A percentile compares a stretch with the other conserved stretches of the same genome.
Conservation (phyloP, 30 jellyfish, hydroid and myxozoan genomes). For the Phacellophora camtschatica region DNA sequence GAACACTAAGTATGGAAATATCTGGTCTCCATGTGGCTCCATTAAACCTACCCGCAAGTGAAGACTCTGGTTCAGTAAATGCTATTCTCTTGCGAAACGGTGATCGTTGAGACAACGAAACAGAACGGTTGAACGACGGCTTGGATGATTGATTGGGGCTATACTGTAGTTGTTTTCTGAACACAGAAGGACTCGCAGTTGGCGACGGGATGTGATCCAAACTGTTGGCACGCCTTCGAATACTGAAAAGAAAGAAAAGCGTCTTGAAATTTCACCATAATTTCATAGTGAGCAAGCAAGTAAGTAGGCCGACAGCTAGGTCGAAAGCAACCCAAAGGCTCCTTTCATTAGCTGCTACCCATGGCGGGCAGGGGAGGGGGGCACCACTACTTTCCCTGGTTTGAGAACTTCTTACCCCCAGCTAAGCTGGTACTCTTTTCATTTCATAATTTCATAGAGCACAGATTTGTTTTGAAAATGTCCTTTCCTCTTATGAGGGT, state of each 20-base stretch:
- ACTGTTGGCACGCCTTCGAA: constrained; percentile 97
- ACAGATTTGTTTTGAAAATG: too few relatives aligned
- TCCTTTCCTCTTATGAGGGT: too few relatives aligned
- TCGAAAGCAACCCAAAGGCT: too few relatives aligned
- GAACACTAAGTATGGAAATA: too few relatives aligned
- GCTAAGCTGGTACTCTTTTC: too few relatives aligned
- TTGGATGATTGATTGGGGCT: constrained; percentile 28
- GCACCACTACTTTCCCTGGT: too few relatives aligned
- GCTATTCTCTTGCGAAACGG: constrained; percentile 90
- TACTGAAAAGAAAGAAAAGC: constrained; percentile 44
- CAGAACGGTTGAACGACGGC: constrained; percentile 72
- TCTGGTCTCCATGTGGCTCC: too few relatives aligned
- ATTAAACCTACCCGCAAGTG: constrained; percentile 57
- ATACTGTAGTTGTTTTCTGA: constrained; percentile 49
- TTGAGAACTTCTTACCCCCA: too few relatives aligned
- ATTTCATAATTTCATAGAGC: too few relatives aligned
- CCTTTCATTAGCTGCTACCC: too few relatives aligned
- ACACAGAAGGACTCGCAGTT: constrained; percentile 25
- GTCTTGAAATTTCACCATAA: background rate
- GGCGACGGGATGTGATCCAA: constrained; percentile 93
- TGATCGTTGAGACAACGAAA: constrained; percentile 92
- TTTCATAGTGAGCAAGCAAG: background rate
- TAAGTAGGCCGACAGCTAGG: too few relatives aligned
- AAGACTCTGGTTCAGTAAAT: constrained; percentile 73
- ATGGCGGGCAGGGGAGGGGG: too few relatives aligned